phyloP scores from a whole-genome alignment of 2,888 invertebrate genomes.

The Phlogophora meticulosa region DNA sequence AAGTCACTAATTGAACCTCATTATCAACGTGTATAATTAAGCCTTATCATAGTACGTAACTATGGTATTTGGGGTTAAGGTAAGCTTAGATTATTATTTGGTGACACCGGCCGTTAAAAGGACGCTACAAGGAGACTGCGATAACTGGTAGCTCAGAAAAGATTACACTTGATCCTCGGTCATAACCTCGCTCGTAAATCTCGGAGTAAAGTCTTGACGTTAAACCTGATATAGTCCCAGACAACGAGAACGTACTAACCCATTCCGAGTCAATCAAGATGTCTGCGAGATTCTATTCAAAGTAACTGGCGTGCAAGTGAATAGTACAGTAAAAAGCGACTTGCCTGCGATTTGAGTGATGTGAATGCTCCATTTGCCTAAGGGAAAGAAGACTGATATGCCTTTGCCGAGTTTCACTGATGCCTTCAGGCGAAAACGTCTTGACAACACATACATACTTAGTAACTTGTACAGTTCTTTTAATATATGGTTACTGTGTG shows the following conservation, averaged over 20 bases:
- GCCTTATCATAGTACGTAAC: slow-evolving; percentile 32
- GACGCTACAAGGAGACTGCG: background rate
- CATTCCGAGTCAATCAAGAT: slow-evolving; percentile 63
- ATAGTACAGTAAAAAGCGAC: slow-evolving; percentile 62
- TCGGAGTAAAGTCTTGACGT: slow-evolving; percentile 48
- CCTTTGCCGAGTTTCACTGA: slow-evolving; percentile 43
- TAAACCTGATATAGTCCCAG: slow-evolving; percentile 51
- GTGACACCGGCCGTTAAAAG: background rate
- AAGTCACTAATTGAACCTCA: slow-evolving; percentile 50
- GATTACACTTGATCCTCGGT: slow-evolving; percentile 44
- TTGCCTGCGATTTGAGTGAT: slow-evolving; percentile 62
- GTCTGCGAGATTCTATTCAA: slow-evolving; percentile 56
- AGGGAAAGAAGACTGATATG: slow-evolving; percentile 58
- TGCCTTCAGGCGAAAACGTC: slow-evolving; percentile 57
- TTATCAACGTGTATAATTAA: slow-evolving; percentile 48
- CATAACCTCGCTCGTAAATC: slow-evolving; percentile 52
- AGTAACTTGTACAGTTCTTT: slow-evolving; percentile 39
- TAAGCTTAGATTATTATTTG: slow-evolving; percentile 28
- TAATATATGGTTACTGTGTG: slow-evolving; percentile 27
- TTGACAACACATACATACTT: slow-evolving; percentile 35
- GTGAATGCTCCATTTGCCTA: slow-evolving; percentile 69
- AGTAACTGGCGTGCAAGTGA: slow-evolving; percentile 57
- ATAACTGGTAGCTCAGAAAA: slow-evolving; percentile 33
- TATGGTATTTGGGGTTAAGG: slow-evolving; percentile 24
- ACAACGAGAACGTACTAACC: slow-evolving; percentile 51